A percentile compares a stretch with the other conserved stretches of the same genome.
Evolutionary conservation across 2,888 invertebrate genomes (phyloP).

Genomic region (Nudaria mundana): DNA sequence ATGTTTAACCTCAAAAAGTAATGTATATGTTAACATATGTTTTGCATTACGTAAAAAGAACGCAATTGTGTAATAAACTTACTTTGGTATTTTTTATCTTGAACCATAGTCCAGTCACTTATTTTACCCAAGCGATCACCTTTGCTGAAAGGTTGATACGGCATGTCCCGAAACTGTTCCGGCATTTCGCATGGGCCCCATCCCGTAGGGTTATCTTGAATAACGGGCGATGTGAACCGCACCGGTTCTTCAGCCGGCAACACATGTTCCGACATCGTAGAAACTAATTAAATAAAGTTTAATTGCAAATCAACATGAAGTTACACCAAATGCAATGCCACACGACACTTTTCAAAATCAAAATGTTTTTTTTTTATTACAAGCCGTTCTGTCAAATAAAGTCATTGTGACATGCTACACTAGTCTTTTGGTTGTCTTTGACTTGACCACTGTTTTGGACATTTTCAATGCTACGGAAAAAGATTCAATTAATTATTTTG

Average conservation of each 20-base stretch:
- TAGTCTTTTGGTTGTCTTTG: too few species aligned
- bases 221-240: conserved; percentile 86
- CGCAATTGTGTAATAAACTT: conserved; percentile 52
- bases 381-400: too few species aligned
- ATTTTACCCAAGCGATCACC: conserved; percentile 99
- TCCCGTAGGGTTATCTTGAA: conserved; percentile 93
- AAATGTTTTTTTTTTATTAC: conserved; percentile 6
- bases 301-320: conserved; percentile 33
- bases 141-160: conserved; percentile 99
- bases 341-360: conserved; percentile 53
- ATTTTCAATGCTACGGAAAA: too few species aligned
- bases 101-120: conserved; percentile 98
- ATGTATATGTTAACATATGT: background rate
- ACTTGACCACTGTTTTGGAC: too few species aligned
- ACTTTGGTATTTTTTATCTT: conserved; percentile 97
- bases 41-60: background rate
- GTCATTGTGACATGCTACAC: too few species aligned
- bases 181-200: conserved; percentile 99
- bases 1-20: conserved; percentile 54
- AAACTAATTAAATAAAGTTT: conserved; percentile 23
- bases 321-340: conserved; percentile 53
- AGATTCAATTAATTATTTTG: too few species aligned
- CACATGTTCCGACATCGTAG: conserved; percentile 73
- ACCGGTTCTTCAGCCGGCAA: conserved; percentile 82
- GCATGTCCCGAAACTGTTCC: conserved; percentile 97